Base-by-base conservation (phyloP, 2,797 vertebrate genomes). In the Peromyscus attwateri region DNA sequence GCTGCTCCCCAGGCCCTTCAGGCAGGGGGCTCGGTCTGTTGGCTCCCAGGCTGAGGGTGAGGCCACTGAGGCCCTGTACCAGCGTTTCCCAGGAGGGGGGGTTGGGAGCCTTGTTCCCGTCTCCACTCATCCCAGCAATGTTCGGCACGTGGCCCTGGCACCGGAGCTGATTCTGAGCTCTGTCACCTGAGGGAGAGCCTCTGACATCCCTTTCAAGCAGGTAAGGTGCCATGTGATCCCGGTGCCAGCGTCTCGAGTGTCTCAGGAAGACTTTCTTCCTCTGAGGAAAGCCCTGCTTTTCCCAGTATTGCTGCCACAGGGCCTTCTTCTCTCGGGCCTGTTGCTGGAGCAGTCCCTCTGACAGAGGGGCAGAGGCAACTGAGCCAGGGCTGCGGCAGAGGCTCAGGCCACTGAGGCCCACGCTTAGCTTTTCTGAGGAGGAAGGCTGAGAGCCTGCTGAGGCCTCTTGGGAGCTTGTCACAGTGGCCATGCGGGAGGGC, bases 1-100 rank as follows among this genome's bases (percentile, higher is more conserved):
- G 95, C 70, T 91, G 92, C 3, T 23, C 76, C 57, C n/a, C 81
- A 1, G 29, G 31, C 25, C 46, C 70, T 25, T 85, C 46, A 6
- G 57, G 71, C 73, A 85, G 82, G n/a, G 70, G 40, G 31, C 81
- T 10, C 0, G 91, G 49, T 66, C 6, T n/a, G 55, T 21, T 57
- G 80, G 76, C 34, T 21, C 93, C 94, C 79, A 93, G 83, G 88
- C 52, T 95, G 83, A 95, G 73, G 66, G 87, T 96, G 89, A 87
- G 43, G 87, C 96, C 92, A 43, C 43, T 96, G 82, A 95, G 89
- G 66, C 95, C 87, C 66, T 96, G 92, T 23, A 92, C 76, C 3
- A 97, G 82, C 21, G 40, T 94, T 57, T 97, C 97, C 95, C 91
- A 87, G 49, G 81, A 96, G 25, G 95, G 81, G 37, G 95, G 52